Evolutionary conservation across 2,888 invertebrate species (phyloP), one percentile per base, ranked within the genome.

Genomic region (Drosophila neotestacea): DNA sequence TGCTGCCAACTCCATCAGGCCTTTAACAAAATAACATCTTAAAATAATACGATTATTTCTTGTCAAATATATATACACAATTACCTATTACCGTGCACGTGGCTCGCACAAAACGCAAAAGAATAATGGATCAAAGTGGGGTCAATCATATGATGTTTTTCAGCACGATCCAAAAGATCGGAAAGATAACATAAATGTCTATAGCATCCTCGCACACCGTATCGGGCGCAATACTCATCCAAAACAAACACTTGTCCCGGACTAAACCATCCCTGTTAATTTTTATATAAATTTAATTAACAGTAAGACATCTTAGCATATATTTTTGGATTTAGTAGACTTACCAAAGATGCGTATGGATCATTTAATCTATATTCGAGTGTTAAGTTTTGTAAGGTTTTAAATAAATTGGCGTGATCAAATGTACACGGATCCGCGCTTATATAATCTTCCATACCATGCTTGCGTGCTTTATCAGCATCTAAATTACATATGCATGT

Each of bases 401-500:
- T 96, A 93, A 99, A 99, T 64, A 99, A 93, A 77, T 96, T 95
- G 70, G 98, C 98, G 92, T 99, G 99, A 91, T 98, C 98, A 93
- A 97, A 98, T 93, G 96, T 97, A 93, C 98, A 98, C 1, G 99
- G 99, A 93, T 99, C 99, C n/a, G 99, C 98, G 90, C 98, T 98
- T 85, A 99, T 99, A 92, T 97, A 99, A 93, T 99, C 99, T 92
- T 99, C 99, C 97, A 99, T 98, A 48, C 99, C 99, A 92, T 99
- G 99, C 92, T 99, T 99, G 64, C 98, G 95, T 38, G 99, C 99
- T 92, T 98, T 96, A 75, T 92, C 92, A 16, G 92, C 92, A 89
- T 92, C 92, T 90, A 70, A 16, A 68, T 55, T n/a, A 27, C 10
- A 52, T 4, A 16, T 16, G 22, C 3, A 34, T 36, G 28, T 11